Evolutionary conservation across 2,113 vertebrate species (phyloP).

Genomic region (Octodon degus): DNA sequence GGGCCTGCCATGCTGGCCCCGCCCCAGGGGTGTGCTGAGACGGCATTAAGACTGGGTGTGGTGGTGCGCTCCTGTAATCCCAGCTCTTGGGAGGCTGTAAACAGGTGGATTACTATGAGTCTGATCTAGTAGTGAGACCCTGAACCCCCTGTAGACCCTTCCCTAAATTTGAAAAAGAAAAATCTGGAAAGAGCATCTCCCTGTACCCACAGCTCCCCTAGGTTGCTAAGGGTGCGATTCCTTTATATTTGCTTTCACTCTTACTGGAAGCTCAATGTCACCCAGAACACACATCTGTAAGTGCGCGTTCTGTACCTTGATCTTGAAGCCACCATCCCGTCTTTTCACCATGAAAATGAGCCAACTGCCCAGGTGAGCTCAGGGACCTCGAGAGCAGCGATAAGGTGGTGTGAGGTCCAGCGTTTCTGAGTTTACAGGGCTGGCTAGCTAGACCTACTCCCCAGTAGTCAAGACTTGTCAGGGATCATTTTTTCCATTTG

Average conservation of each 20-base stretch:
- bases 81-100: too few species aligned
- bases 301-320: constrained; percentile 64
- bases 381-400: background rate
- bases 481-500: constrained; percentile 76
- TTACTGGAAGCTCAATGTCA: constrained; percentile 4
- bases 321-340: constrained; percentile 41
- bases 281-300: constrained; percentile 67
- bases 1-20: too few species aligned
- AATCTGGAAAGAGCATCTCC: background rate
- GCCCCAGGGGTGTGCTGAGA: too few species aligned
- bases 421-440: background rate
- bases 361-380: constrained; percentile 17
- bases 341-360: constrained; percentile 49
- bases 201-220: background rate
- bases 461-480: background rate
- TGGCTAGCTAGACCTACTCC: background rate
- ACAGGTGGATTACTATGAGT: too few species aligned
- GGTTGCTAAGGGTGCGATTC: background rate
- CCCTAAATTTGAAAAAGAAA: too few species aligned
- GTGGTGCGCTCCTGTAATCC: too few species aligned
- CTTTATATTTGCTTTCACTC: constrained; percentile 48
- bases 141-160: too few species aligned
- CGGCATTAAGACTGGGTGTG: too few species aligned
- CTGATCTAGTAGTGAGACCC: too few species aligned
- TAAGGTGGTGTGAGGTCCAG: background rate